Evolutionary conservation across 2,113 vertebrate genomes (phyloP).

Genomic region (Nerophis ophidion): DNA sequence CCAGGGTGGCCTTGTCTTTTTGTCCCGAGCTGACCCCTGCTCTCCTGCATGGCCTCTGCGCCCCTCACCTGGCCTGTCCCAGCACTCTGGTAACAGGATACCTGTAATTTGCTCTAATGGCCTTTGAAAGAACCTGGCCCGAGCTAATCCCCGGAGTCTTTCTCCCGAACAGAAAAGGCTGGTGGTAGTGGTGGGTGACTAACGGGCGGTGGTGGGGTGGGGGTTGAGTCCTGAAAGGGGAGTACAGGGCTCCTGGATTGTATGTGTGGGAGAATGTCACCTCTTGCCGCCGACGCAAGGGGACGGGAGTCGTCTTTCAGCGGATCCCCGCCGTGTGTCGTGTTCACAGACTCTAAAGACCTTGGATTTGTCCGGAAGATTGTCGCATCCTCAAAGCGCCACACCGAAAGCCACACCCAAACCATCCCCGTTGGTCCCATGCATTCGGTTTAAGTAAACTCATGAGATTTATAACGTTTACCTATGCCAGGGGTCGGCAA

Average conservation of each 20-base stretch:
- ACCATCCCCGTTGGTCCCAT: too few species aligned
- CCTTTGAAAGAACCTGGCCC: conserved; percentile 74
- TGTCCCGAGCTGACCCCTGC: conserved; percentile 77
- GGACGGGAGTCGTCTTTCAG: conserved; percentile 66
- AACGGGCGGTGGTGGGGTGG: conserved; percentile 48
- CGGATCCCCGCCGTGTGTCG: conserved; percentile 50
- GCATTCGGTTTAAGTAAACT: too few species aligned
- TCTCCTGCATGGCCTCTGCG: conserved; percentile 70
- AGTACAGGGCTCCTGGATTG: conserved; percentile 65
- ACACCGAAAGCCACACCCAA: too few species aligned
- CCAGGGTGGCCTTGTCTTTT: conserved; percentile 64
- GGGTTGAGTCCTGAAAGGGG: conserved; percentile 61
- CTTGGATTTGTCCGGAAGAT: conserved; percentile 9
- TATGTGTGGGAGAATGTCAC: conserved; percentile 69
- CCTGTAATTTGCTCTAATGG: conserved; percentile 80
- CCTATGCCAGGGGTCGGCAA: too few species aligned
- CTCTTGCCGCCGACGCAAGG: conserved; percentile 53
- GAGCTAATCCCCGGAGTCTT: conserved; percentile 72
- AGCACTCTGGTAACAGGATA: conserved; percentile 72
- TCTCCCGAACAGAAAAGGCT: conserved; percentile 70
- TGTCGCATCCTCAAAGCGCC: background rate
- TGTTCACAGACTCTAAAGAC: conserved; percentile 57
- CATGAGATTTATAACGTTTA: too few species aligned
- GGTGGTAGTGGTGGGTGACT: conserved; percentile 30
- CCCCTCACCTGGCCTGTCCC: conserved; percentile 74